phyloP scores from a whole-genome alignment of 2,888 invertebrate species.

The Coecobrya sp. region DNA sequence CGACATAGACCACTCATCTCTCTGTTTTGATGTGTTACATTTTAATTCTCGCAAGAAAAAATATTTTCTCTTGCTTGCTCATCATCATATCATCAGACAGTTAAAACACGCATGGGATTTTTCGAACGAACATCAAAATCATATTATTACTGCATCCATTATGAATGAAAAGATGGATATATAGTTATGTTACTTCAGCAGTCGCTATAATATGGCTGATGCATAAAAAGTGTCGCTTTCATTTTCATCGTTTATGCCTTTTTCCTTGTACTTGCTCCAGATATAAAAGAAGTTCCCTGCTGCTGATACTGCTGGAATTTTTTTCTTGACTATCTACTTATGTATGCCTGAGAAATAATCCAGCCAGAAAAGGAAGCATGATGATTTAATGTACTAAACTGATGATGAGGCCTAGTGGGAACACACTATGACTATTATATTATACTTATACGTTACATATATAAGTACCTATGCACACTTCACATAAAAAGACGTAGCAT shows the following conservation, averaged over 20 bases:
- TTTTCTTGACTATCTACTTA: background rate
- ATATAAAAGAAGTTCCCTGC: constrained; percentile 28
- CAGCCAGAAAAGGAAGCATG: constrained; percentile 64
- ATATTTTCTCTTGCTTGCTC: constrained; percentile 16
- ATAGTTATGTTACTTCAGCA: background rate
- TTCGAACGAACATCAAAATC: constrained; percentile 54
- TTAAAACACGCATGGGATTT: constrained; percentile 46
- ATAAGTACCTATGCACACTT: background rate
- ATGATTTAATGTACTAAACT: constrained; percentile 29
- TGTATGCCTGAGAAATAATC: constrained; percentile 18
- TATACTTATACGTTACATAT: too few relatives aligned
- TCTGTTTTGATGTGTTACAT: constrained; percentile 46
- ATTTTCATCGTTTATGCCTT: constrained; percentile 15
- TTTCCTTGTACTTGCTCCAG: constrained; percentile 13
- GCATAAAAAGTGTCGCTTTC: constrained; percentile 47
- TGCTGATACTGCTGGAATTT: constrained; percentile 12
- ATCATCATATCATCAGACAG: constrained; percentile 52
- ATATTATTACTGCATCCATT: constrained; percentile 22
- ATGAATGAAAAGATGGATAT: constrained; percentile 54
- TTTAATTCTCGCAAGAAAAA: constrained; percentile 32
- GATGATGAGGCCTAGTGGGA: background rate
- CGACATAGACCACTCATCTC: constrained; percentile 56
- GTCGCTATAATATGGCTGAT: background rate
- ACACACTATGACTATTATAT: background rate
- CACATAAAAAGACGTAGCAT: constrained; percentile 23